Evolutionary conservation across 2,113 vertebrate species (phyloP).

Genomic region (Mola mola): DNA sequence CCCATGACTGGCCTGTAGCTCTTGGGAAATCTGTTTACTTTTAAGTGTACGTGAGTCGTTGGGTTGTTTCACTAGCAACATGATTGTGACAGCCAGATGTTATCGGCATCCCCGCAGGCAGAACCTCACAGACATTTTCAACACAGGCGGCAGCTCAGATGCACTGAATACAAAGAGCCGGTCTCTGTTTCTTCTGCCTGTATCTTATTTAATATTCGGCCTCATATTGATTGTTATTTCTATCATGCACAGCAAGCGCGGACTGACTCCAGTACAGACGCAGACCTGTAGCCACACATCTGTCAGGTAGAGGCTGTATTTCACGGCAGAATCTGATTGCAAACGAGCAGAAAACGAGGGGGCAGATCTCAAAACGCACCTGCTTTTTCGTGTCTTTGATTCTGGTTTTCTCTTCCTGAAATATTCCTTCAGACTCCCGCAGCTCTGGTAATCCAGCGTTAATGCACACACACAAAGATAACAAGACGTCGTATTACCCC

Average conservation of each 20-base stretch:
- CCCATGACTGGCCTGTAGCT: conserved; percentile 24
- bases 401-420: not conserved
- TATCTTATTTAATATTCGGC: not conserved
- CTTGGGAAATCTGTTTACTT: conserved; percentile 24
- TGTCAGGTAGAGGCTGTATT: conserved; percentile 66
- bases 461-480: conserved; percentile 6
- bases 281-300: conserved; percentile 74
- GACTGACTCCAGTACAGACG: conserved; percentile 13
- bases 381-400: conserved; percentile 22
- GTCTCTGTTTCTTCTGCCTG: not conserved
- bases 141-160: conserved; percentile 15
- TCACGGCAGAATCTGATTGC: too few relatives aligned
- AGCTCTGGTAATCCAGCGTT: conserved; percentile 10
- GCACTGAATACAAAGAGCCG: not conserved
- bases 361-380: conserved; percentile 28
- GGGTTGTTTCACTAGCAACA: conserved; percentile 22
- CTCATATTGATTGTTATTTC: not conserved
- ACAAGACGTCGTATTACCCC: conserved; percentile 47
- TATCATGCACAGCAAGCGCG: conserved; percentile 7
- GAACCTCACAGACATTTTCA: conserved; percentile 10
- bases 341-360: conserved; percentile 20
- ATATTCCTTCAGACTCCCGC: conserved; percentile 6
- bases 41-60: not conserved
- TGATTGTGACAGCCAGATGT: conserved; percentile 5
- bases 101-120: conserved; percentile 19